Evolutionary conservation across 2,113 vertebrate species (phyloP).

Genomic region (Gobiocypris rarus): DNA sequence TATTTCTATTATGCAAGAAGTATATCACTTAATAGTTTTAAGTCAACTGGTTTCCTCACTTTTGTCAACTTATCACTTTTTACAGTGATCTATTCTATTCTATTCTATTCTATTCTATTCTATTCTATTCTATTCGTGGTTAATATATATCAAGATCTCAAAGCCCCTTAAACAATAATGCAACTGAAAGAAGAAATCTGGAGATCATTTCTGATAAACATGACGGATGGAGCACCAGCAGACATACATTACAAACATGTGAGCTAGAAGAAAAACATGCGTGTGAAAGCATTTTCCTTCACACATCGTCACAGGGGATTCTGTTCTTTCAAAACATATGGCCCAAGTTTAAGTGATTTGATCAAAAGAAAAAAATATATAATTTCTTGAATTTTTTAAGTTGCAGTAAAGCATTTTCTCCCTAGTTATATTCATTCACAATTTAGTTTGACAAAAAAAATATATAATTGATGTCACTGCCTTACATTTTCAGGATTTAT

Average conservation of each 20-base stretch:
- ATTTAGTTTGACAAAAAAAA: neutral
- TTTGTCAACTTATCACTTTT: no score
- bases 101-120: no score
- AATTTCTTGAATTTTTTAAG: neutral
- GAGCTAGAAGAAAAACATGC: conserved; percentile 11
- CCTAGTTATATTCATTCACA: neutral
- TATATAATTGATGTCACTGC: neutral
- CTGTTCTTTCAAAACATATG: neutral
- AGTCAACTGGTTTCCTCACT: no score
- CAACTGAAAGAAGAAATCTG: neutral
- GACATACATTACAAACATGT: conserved; percentile 21
- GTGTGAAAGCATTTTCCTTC: neutral
- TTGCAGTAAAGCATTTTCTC: neutral
- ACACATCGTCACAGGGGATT: neutral
- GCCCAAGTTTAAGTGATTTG: neutral
- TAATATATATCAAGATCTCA: neutral
- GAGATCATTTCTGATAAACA: neutral
- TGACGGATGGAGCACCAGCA: neutral
- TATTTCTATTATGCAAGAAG: no score
- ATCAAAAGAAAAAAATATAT: neutral
- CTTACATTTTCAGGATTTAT: neutral
- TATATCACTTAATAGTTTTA: no score
- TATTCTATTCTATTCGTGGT: neutral
- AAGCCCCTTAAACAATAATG: neutral
- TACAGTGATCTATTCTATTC: neutral